These are phyloP conservation scores for Magallana gigas DNA, from an alignment of 1,140 invertebrate species.

Conservation along the genomic window DNA sequence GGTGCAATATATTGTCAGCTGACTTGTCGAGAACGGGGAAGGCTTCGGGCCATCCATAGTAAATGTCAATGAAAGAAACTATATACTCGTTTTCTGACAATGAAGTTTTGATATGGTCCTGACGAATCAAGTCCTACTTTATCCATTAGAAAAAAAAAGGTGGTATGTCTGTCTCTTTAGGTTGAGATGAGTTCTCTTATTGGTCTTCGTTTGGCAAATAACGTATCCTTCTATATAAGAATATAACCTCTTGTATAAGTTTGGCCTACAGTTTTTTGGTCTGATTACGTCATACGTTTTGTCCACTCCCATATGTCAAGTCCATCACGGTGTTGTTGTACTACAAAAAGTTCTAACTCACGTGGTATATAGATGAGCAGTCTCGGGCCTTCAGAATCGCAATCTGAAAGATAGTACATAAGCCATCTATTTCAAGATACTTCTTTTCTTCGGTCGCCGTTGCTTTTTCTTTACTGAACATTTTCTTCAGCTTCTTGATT, in stretches of 20 bases:
- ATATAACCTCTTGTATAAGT: constrained; percentile 54
- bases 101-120: too few species aligned
- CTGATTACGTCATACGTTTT: constrained; percentile 45
- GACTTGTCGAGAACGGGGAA: constrained; percentile 25
- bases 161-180: constrained; percentile 39
- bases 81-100: constrained; percentile 52
- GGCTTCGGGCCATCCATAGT: constrained; percentile 52
- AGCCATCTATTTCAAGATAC: neutral
- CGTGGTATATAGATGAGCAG: neutral
- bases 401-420: too few species aligned
- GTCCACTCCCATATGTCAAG: constrained; percentile 51
- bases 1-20: neutral
- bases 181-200: constrained; percentile 42
- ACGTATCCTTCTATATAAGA: constrained; percentile 43
- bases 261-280: constrained; percentile 57
- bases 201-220: constrained; percentile 50
- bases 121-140: too few species aligned
- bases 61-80: constrained; percentile 46
- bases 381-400: neutral
- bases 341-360: neutral
- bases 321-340: constrained; percentile 52
- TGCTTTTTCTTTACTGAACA: neutral
- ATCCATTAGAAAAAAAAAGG: too few species aligned
- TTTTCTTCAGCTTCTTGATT: too few species aligned
- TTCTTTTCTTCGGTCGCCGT: neutral